Base-by-base conservation (phyloP, 2,113 vertebrate species). In the Dicerorhinus sumatrensis region DNA sequence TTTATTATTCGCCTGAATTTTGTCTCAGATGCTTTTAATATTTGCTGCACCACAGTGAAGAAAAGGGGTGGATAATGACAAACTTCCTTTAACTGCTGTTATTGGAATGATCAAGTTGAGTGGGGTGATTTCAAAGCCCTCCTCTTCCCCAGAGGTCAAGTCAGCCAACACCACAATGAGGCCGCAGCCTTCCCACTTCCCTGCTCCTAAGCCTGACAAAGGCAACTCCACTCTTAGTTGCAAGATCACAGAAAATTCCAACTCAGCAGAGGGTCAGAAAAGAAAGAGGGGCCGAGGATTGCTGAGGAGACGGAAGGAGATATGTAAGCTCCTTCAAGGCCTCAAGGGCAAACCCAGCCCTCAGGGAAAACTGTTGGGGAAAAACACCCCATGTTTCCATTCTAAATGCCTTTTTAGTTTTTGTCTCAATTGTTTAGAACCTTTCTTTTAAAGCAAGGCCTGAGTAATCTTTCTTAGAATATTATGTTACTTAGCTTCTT, bases 1-100 rank as follows among this genome's bases (percentile, higher is more conserved):
- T 97, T 98, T 94, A 97, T 96, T 94, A 76, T 86, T 77, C 14
- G 63, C 69, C 89, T 95, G 95, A 97, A 93, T 97, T 97, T 97
- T 96, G 86, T 51, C 54, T 48, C 0, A 76, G 86, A 96, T 89
- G 89, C 56, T 85, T 96, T 85, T 87, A 48, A 60, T 93, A 83
- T 1, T 33, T 97, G 36, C 85, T 48, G 48, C 27, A 4, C 76
- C 48, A 36, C 17, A 80, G 80, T 88, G 4, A 67, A 91, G 81
- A 89, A 84, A 80, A 76, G 33, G 23, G 25, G 70, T 91, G 29
- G 79, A 89, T 39, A 94, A 76, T 62, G 77, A 48, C 0, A 21
- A 36, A 89, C 88, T 72, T 96, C 46, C 80, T 89, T 94, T 88
- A 58, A 89, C 27, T 95, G 54, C 56, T 91, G 4, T 80, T 31